A percentile compares a stretch with the other conserved stretches of the same genome.
Conservation (phyloP, 2,888 invertebrate genomes). For the Panorpa germanica region DNA sequence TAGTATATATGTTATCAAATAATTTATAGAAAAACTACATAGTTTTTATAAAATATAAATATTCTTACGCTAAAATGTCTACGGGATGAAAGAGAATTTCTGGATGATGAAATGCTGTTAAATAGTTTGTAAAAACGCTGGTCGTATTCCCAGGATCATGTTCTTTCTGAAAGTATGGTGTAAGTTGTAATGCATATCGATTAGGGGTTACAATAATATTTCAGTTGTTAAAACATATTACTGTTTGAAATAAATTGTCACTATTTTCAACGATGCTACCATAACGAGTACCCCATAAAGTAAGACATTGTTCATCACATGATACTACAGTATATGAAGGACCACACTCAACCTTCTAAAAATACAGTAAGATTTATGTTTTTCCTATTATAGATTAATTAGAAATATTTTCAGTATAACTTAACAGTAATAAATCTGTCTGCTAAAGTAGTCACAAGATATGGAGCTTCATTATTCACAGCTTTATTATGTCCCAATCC, state of each 20-base stretch:
- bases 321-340: slow-evolving; percentile 43
- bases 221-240: background rate
- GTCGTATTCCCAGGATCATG: slow-evolving; percentile 20
- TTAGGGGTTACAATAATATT: background rate
- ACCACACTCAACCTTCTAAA: slow-evolving; percentile 40
- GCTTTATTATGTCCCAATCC: slow-evolving; percentile 25
- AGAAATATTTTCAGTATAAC: slow-evolving; percentile 7
- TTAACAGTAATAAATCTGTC: slow-evolving; percentile 20
- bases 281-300: slow-evolving; percentile 45
- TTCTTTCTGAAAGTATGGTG: background rate
- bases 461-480: slow-evolving; percentile 18
- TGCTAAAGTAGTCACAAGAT: slow-evolving; percentile 19
- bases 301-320: slow-evolving; percentile 42
- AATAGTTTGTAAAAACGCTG: slow-evolving; percentile 23
- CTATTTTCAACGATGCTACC: slow-evolving; percentile 18
- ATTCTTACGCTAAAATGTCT: slow-evolving; percentile 30
- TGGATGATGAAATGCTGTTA: slow-evolving; percentile 24
- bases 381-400: slow-evolving; percentile 6
- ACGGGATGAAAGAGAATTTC: slow-evolving; percentile 27
- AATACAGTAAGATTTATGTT: slow-evolving; percentile 10
- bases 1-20: slow-evolving; percentile 10
- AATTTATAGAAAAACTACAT: slow-evolving; percentile 9
- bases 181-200: background rate
- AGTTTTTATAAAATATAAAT: slow-evolving; percentile 7
- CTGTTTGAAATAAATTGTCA: background rate